These are phyloP conservation scores for Dicyrtoma fusca DNA, from an alignment of 2,888 invertebrate genomes.

Conservation along the genomic window DNA sequence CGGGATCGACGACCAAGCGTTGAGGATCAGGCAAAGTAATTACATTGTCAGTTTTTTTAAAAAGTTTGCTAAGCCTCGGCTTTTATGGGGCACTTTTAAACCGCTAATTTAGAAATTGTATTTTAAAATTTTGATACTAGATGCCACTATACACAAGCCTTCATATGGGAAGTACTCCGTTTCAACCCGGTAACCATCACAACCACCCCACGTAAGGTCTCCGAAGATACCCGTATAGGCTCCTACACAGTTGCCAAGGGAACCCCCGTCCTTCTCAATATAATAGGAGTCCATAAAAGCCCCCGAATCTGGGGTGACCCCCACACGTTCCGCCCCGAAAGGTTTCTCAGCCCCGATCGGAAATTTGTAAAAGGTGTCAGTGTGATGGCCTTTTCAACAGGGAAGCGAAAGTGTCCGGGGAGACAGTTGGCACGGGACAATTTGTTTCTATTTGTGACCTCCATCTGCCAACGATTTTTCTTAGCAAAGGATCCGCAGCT, in stretches of 20 bases:
- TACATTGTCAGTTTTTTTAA: neutral
- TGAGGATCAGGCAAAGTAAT: constrained; percentile 15
- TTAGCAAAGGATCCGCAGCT: neutral
- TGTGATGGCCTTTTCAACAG: neutral
- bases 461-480: constrained; percentile 8
- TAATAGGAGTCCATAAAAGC: neutral
- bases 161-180: constrained; percentile 17
- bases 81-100: no score
- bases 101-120: no score
- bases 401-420: constrained; percentile 7
- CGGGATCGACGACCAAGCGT: neutral
- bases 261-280: constrained; percentile 3
- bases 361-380: no score
- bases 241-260: neutral
- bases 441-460: constrained; percentile 5
- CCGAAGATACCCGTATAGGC: neutral
- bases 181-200: neutral
- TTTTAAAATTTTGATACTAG: neutral
- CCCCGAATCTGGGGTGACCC: constrained; percentile 2
- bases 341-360: constrained; percentile 4
- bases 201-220: constrained; percentile 2
- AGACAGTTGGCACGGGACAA: constrained; percentile 11
- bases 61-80: no score
- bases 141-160: constrained; percentile 15
- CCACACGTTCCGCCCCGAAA: neutral